Base-by-base conservation (phyloP, 2,888 invertebrate genomes). In the Didymodactylos carnosus region DNA sequence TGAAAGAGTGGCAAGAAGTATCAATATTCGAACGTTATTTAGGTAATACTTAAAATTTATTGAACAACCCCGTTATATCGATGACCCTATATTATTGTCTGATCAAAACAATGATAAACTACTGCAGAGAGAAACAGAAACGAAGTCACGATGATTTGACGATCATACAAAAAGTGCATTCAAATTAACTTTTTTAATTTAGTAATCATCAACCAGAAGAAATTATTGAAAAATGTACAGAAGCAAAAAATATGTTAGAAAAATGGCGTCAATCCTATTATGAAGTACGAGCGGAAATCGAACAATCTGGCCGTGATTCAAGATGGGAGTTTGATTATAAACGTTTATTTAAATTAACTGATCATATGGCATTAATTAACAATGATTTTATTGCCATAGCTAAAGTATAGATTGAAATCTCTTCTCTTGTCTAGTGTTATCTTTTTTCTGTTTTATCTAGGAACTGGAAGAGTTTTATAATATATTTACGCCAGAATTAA, bases 271-370 rank as follows among this genome's bases (percentile, higher is more conserved):
- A 62, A 35, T 85, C 88, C 0, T 94, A 93, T 82, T 86, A 89
- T 80, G 86, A 88, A 69, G 90, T 89, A 6, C 86, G 94, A 16
- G 87, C 88, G n/a, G 88, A 88, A 78, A 94, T 94, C 76, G 94
- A 94, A 82, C 83, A 88, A 23, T 89, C 91, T 3, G 92, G 91
- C 0, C 90, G 91, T 77, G 91, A 91, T 76, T 39, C 88, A 7
- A 87, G 94, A 14, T 94, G 94, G 94, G 93, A 94, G 83, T 94
- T 94, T 82, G 90, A 93, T 80, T 88, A 90, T 78, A 88, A 87
- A 19, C 86, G 87, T 53, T 84, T 94, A 40, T 94, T 94, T 82
- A 88, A 88, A 3, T 87, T 88, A 75, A 91, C 92, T 0, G 91
- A 93, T 80, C 92, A 93, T 79, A 89, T 92, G 78, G 88, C 88